Evolutionary conservation across 2,888 invertebrate genomes (phyloP).

Genomic region (Ormyrus labotus): DNA sequence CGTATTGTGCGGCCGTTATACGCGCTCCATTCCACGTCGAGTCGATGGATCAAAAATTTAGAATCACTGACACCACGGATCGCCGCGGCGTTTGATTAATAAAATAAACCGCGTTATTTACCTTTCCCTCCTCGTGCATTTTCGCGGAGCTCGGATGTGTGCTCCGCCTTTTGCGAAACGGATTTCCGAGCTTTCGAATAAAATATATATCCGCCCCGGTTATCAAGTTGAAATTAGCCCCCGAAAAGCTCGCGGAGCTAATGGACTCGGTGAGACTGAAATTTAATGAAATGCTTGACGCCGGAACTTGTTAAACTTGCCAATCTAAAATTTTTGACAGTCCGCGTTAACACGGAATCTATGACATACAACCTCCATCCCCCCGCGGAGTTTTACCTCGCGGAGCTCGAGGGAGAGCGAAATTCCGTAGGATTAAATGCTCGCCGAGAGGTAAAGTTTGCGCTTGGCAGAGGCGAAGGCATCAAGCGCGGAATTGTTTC

Average conservation of each 20-base stretch:
- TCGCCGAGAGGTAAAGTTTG: slow-evolving; percentile 52
- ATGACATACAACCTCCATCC: not conserved
- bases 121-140: too few species aligned
- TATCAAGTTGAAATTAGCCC: not conserved
- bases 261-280: too few species aligned
- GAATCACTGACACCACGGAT: too few species aligned
- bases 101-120: too few species aligned
- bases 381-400: not conserved
- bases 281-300: not conserved
- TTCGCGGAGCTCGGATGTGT: too few species aligned
- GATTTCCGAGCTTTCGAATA: too few species aligned
- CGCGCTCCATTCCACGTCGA: slow-evolving; percentile 12
- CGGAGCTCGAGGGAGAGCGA: slow-evolving; percentile 29
- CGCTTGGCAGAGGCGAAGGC: slow-evolving; percentile 4
- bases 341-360: slow-evolving; percentile 11
- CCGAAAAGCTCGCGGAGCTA: not conserved
- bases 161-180: too few species aligned
- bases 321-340: not conserved
- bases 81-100: too few species aligned
- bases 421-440: slow-evolving; percentile 67
- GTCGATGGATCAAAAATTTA: not conserved
- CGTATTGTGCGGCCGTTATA: not conserved
- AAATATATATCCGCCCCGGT: too few species aligned
- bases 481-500: slow-evolving; percentile 62
- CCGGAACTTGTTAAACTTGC: not conserved